Conservation (phyloP, 2,888 invertebrate species). For the Chymomyza procnemis region DNA sequence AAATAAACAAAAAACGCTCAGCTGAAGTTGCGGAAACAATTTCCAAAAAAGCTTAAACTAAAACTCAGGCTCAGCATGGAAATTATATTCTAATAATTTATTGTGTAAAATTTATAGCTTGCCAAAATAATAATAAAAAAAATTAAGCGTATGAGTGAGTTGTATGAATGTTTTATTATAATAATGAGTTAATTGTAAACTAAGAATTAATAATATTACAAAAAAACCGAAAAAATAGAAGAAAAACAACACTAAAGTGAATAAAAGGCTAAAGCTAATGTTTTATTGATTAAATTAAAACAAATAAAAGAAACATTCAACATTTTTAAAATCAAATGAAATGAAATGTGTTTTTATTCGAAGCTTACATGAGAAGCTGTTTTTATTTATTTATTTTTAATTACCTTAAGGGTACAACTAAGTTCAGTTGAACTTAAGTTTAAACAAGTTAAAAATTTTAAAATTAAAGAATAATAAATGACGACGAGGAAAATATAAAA, state of each 20-base stretch:
- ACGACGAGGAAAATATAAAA: no score
- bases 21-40: neutral
- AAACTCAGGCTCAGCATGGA: neutral
- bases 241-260: neutral
- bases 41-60: neutral
- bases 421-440: no score
- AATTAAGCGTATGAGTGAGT: neutral
- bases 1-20: neutral
- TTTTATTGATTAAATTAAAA: conserved; percentile 14
- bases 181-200: neutral
- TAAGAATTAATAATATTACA: neutral
- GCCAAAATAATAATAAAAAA: conserved; percentile 1
- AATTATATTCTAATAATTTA: neutral
- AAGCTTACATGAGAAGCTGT: no score
- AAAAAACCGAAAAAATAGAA: neutral
- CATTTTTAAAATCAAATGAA: conserved; percentile 4
- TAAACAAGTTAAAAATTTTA: no score
- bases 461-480: no score
- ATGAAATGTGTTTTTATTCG: neutral
- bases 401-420: no score
- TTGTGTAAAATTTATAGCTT: neutral
- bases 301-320: neutral
- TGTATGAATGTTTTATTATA: neutral
- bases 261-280: neutral
- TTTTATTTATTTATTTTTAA: no score